phyloP scores from a whole-genome alignment of 1,140 invertebrate species.

The Acyrthosiphon pisum region DNA sequence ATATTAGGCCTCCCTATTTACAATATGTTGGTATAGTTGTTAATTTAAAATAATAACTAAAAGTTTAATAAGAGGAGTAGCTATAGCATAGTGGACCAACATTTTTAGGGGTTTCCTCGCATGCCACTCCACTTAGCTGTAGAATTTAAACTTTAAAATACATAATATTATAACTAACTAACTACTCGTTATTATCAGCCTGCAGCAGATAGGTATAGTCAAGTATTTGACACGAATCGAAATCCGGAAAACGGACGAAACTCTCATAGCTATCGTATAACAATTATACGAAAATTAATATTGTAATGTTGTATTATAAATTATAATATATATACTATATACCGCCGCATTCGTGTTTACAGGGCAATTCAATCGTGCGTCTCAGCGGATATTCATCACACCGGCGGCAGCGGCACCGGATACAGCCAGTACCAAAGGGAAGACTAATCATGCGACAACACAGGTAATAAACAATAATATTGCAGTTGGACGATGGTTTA shows the following conservation, averaged over 20 bases:
- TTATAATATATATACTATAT: neutral
- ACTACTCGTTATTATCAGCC: too few species aligned
- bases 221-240: neutral
- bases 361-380: conserved; percentile 51
- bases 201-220: neutral
- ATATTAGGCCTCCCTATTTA: too few species aligned
- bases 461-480: conserved; percentile 23
- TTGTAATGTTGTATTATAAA: neutral
- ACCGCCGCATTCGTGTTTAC: neutral
- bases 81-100: too few species aligned
- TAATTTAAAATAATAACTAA: too few species aligned
- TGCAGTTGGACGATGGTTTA: neutral
- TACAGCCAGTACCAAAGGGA: conserved; percentile 9
- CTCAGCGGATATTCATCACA: conserved; percentile 39
- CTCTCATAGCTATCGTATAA: neutral
- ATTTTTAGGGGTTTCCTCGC: too few species aligned
- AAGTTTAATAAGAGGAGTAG: too few species aligned
- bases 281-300: neutral
- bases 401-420: conserved; percentile 22
- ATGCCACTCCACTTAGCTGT: neutral
- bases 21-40: too few species aligned
- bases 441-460: conserved; percentile 47
- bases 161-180: neutral
- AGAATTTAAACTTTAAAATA: too few species aligned
- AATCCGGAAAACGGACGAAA: neutral